A percentile compares a stretch with the other conserved stretches of the same genome.
Evolutionary conservation across 1,140 invertebrate species (phyloP).

Genomic region (Cardiocondyla obscurior): DNA sequence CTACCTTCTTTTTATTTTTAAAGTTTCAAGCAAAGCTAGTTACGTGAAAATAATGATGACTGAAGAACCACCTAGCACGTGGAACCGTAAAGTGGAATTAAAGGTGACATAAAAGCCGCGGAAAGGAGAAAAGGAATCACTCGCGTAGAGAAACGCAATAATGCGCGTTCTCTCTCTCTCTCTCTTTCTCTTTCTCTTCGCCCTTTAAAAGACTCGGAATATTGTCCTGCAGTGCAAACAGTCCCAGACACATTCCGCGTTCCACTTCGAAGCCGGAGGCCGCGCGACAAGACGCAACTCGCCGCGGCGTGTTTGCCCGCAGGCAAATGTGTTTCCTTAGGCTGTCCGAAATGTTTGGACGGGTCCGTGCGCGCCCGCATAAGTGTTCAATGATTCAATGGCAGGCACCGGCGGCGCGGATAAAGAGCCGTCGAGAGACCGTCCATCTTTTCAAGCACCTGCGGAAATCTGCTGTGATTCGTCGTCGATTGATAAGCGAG

Average conservation of each 20-base stretch:
- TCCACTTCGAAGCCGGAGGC: constrained; percentile 76
- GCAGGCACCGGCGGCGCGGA: constrained; percentile 1
- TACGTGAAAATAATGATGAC: too few relatives aligned
- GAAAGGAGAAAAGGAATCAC: constrained; percentile 36
- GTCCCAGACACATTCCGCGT: constrained; percentile 80
- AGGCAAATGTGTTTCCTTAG: constrained; percentile 84
- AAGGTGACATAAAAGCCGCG: not conserved
- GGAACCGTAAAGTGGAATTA: not conserved
- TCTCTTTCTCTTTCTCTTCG: constrained; percentile 62
- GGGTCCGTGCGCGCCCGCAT: constrained; percentile 64
- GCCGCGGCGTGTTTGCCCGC: constrained; percentile 77
- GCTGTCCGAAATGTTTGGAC: constrained; percentile 81
- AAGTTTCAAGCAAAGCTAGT: not conserved
- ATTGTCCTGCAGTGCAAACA: constrained; percentile 81
- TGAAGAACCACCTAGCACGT: not conserved
- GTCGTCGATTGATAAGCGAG: not conserved
- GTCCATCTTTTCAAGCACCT: constrained; percentile 35
- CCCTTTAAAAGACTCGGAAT: constrained; percentile 80
- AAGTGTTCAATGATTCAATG: constrained; percentile 74
- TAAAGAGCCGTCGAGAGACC: not conserved
- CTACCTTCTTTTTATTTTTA: not conserved
- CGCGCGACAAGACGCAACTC: constrained; percentile 72
- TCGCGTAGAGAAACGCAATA: constrained; percentile 67
- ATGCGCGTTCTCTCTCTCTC: constrained; percentile 58
- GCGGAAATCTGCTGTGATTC: constrained; percentile 42